These are phyloP conservation scores for Brachionus plicatilis DNA, from an alignment of 1,140 invertebrate species.

Conservation along the genomic window DNA sequence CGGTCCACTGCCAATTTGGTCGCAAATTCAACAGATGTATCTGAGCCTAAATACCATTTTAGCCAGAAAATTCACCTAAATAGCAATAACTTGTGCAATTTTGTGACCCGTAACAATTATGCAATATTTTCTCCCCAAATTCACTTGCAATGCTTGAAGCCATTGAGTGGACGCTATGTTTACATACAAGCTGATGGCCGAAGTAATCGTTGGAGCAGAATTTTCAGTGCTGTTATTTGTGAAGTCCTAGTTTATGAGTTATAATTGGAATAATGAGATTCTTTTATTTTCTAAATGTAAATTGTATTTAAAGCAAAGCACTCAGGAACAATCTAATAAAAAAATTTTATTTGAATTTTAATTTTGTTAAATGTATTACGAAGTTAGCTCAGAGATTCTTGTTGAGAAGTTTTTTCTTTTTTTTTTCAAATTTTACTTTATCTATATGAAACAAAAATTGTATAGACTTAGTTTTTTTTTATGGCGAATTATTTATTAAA, in stretches of 20 bases:
- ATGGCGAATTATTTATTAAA: background rate
- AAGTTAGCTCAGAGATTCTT: background rate
- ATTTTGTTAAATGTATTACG: background rate
- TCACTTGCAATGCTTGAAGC: constrained; percentile 57
- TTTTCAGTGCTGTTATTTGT: constrained; percentile 60
- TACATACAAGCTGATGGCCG: constrained; percentile 60
- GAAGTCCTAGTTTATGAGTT: constrained; percentile 59
- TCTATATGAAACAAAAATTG: background rate
- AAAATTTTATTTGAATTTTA: background rate
- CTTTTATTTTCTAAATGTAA: background rate
- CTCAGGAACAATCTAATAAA: background rate
- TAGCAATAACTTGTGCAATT: constrained; percentile 55
- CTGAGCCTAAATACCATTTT: background rate
- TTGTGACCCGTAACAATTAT: constrained; percentile 58
- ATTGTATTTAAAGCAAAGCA: constrained; percentile 3
- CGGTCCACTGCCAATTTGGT: constrained; percentile 41
- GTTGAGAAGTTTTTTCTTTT: background rate
- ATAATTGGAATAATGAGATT: background rate
- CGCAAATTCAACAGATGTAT: constrained; percentile 44
- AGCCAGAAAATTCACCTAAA: constrained; percentile 8
- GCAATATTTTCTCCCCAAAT: constrained; percentile 57
- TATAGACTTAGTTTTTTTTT: background rate
- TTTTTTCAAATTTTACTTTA: background rate
- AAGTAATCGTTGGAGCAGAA: constrained; percentile 57
- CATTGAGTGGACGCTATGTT: constrained; percentile 58